phyloP scores from a whole-genome alignment of 2,797 vertebrate genomes.

The Chromobotia macracanthus region DNA sequence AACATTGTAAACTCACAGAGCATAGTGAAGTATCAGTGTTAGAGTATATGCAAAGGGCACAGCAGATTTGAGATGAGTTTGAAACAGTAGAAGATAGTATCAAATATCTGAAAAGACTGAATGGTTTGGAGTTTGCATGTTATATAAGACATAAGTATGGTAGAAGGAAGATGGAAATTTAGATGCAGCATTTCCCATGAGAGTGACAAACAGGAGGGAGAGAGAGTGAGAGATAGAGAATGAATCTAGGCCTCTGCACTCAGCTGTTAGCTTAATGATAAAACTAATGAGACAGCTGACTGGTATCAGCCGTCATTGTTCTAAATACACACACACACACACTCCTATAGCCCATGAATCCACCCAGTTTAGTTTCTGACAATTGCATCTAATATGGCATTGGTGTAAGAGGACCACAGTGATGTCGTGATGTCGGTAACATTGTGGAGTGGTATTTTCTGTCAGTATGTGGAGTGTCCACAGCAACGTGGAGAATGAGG shows the following conservation, averaged over 20 bases:
- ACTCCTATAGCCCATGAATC: conserved; percentile 24
- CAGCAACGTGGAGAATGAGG: conserved; percentile 5
- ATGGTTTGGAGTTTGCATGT: conserved; percentile 23
- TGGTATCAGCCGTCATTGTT: conserved; percentile 48
- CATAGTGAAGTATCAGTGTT: not conserved
- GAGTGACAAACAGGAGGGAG: conserved; percentile 21
- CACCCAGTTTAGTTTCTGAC: conserved; percentile 7
- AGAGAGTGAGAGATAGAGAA: conserved; percentile 44
- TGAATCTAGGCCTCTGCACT: conserved; percentile 62
- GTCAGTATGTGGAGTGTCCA: not conserved
- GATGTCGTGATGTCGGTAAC: not conserved
- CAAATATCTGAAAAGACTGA: conserved; percentile 33
- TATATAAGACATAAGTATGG: conserved; percentile 27
- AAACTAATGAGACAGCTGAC: conserved; percentile 82
- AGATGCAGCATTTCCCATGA: conserved; percentile 38
- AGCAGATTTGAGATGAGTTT: conserved; percentile 18
- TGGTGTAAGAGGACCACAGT: not conserved
- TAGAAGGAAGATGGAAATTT: conserved; percentile 38
- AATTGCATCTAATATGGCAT: conserved; percentile 30
- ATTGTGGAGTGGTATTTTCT: conserved; percentile 25
- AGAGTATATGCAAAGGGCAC: conserved; percentile 15
- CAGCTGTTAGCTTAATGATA: conserved; percentile 82
- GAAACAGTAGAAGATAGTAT: conserved; percentile 30
- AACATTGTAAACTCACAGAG: conserved; percentile 12
- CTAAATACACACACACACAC: conserved; percentile 33